phyloP scores from a whole-genome alignment of 2,888 invertebrate genomes.

The Empis stercorea region DNA sequence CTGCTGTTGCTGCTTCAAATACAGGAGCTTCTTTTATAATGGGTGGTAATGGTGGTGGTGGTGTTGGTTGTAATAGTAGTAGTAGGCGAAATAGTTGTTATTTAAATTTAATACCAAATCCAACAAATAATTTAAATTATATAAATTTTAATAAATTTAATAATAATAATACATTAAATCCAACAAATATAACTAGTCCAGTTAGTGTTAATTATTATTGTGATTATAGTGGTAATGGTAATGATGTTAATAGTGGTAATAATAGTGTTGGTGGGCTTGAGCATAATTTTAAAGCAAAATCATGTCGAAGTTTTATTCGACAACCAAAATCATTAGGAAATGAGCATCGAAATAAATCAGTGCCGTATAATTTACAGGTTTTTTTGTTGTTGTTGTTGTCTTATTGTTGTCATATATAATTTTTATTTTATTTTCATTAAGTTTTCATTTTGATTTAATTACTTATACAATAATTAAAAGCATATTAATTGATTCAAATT shows the following conservation, averaged over 20 bases:
- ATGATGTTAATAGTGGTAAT: constrained; percentile 1
- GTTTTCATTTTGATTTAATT: not conserved
- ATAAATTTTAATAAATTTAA: not conserved
- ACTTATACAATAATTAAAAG: not conserved
- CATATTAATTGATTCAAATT: too few relatives aligned
- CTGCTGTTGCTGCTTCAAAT: constrained; percentile 7
- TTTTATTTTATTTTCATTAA: too few relatives aligned
- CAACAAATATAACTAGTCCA: not conserved
- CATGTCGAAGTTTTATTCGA: constrained; percentile 22
- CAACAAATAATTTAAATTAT: not conserved
- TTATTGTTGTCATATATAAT: too few relatives aligned
- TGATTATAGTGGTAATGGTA: constrained; percentile 2
- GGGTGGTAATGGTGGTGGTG: too few relatives aligned
- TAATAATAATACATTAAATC: not conserved
- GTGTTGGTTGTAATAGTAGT: too few relatives aligned
- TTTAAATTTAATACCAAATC: not conserved
- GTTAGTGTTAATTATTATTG: not conserved
- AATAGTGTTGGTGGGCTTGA: constrained; percentile 13
- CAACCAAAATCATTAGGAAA: constrained; percentile 19
- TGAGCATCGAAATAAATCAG: constrained; percentile 24
- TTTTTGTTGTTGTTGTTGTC: not conserved
- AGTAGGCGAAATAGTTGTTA: too few relatives aligned
- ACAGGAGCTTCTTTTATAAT: constrained; percentile 1
- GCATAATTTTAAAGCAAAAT: constrained; percentile 19
- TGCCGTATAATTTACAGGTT: constrained; percentile 24